Base-by-base conservation (phyloP, 2,797 vertebrate genomes). In the Mareca penelope region DNA sequence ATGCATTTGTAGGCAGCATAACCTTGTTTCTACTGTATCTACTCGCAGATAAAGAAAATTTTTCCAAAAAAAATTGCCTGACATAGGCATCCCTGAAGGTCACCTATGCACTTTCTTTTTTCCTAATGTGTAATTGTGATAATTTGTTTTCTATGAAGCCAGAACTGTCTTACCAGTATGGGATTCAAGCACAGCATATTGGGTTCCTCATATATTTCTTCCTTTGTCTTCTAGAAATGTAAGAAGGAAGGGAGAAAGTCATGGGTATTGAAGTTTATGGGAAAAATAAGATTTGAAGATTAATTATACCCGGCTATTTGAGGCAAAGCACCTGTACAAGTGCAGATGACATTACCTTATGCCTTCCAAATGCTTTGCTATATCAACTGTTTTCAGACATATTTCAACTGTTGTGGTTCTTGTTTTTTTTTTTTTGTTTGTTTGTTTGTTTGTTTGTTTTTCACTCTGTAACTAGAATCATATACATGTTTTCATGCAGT, bases 261-360 rank as follows among this genome's bases (percentile, higher is more conserved):
- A 65, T 0, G 4, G 17, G 4, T 15, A 46, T 46, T 16, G 37
- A 9, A 50, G 3, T 55, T 48, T 16, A 18, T 23, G 10, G 1
- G 23, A 70, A 40, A 65, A 67, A 60, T 14, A 21, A 40, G 7
- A 48, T 88, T 67, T 82, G 76, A 80, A 85, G 10, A 13, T 40
- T 65, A 23, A 46, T 10, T 39, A 5, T 26, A 13, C 15, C 17
- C 9, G 40, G 11, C 1, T 42, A 56, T 63, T 70, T 78, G 2
- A 6, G 23, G 15, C 7, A 85, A 82, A 93, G 18, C 5, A 21
- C 42, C 23, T 65, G 14, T 19, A 55, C 9, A 64, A 53, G 24
- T 60, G 2, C 26, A 69, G 65, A 37, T 29, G 53, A 39, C 6
- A 26, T 40, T 67, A 71, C 48, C 37, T 39, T 44, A 35, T 21